Percentiles rank a stretch among this genome's conserved stretches.
Evolutionary conservation across 2,113 vertebrate species (phyloP).

Genomic region (Datnioides undecimradiatus): DNA sequence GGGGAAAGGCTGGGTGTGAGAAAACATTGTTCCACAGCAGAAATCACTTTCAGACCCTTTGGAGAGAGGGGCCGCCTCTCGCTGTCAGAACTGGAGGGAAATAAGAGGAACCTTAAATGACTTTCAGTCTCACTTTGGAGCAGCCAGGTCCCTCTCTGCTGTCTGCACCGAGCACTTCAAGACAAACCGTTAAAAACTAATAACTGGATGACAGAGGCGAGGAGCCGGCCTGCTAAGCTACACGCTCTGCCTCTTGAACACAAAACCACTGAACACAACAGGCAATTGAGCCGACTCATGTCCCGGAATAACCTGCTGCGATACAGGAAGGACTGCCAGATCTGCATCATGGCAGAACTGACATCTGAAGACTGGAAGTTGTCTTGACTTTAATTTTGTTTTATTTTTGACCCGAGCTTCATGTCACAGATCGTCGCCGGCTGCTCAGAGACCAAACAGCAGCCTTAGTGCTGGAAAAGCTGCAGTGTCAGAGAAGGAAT

Average conservation of each 20-base stretch:
- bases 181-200: slow-evolving; percentile 58
- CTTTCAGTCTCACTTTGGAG: slow-evolving; percentile 58
- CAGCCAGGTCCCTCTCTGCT: slow-evolving; percentile 33
- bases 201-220: slow-evolving; percentile 54
- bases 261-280: slow-evolving; percentile 20
- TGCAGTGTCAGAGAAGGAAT: too few relatives aligned
- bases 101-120: slow-evolving; percentile 61
- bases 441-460: too few relatives aligned
- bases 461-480: too few relatives aligned
- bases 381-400: background rate
- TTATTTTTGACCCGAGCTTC: background rate
- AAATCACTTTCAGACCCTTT: slow-evolving; percentile 62
- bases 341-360: background rate
- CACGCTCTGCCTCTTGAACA: slow-evolving; percentile 26
- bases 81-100: slow-evolving; percentile 52
- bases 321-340: background rate
- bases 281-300: background rate
- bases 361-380: background rate
- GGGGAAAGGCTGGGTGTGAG: slow-evolving; percentile 47
- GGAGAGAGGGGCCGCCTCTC: slow-evolving; percentile 47
- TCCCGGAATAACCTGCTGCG: background rate
- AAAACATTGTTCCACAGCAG: slow-evolving; percentile 51
- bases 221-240: slow-evolving; percentile 33
- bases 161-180: slow-evolving; percentile 47
- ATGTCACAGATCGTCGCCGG: too few relatives aligned